These are phyloP conservation scores for Gavia stellata DNA, from an alignment of 2,113 vertebrate genomes.

Conservation along the genomic window DNA sequence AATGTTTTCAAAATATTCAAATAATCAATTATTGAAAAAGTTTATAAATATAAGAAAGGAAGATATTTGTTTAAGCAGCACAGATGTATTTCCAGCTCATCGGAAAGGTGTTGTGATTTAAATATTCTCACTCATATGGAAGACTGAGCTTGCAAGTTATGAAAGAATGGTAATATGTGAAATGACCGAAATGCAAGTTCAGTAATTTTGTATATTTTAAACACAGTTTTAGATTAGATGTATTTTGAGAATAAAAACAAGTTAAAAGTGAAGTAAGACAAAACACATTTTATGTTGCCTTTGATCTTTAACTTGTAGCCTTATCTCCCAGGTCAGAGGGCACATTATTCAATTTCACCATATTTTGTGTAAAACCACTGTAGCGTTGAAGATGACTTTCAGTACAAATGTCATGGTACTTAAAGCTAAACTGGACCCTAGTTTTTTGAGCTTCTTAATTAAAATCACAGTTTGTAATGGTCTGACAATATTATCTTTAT, in stretches of 20 bases:
- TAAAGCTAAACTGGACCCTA: slow-evolving; percentile 79
- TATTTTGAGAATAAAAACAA: slow-evolving; percentile 61
- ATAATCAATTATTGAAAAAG: neutral
- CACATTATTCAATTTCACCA: slow-evolving; percentile 83
- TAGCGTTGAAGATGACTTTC: slow-evolving; percentile 83
- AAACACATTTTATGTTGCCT: slow-evolving; percentile 72
- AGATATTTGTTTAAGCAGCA: neutral
- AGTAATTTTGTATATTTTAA: slow-evolving; percentile 20
- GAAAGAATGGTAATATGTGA: neutral
- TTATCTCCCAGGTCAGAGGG: slow-evolving; percentile 78
- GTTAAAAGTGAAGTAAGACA: slow-evolving; percentile 70
- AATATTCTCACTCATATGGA: neutral
- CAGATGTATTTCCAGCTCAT: neutral
- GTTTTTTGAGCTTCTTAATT: slow-evolving; percentile 83
- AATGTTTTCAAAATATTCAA: neutral
- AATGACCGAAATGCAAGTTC: neutral
- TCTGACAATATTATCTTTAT: slow-evolving; percentile 80
- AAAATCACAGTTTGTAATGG: slow-evolving; percentile 79
- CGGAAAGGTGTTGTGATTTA: neutral
- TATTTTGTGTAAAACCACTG: slow-evolving; percentile 83
- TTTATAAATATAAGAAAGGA: neutral
- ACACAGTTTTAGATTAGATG: neutral
- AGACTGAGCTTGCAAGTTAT: neutral
- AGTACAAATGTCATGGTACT: slow-evolving; percentile 84
- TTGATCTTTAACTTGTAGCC: slow-evolving; percentile 83